A percentile compares a stretch with the other conserved stretches of the same genome.
phyloP scores from a whole-genome alignment of 2,113 vertebrate species.

The Okapia johnstoni region DNA sequence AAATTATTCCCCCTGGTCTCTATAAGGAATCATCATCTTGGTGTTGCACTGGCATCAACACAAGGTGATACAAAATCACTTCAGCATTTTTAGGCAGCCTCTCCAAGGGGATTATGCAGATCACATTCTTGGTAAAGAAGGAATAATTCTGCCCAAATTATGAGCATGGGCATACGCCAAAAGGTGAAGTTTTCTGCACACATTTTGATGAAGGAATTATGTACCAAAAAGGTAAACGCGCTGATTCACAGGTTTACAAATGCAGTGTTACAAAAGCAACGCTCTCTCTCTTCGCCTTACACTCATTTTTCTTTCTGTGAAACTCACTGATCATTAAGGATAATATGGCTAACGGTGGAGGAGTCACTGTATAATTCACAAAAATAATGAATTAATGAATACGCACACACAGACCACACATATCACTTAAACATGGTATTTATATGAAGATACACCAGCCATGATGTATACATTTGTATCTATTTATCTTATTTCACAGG shows the following conservation, averaged over 20 bases:
- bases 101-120: neutral
- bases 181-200: neutral
- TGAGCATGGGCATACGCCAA: neutral
- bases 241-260: neutral
- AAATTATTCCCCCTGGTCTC: neutral
- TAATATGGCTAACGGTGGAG: neutral
- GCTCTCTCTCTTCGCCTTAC: neutral
- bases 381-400: neutral
- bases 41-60: neutral
- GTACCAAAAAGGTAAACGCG: neutral
- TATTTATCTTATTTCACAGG: neutral
- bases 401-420: neutral
- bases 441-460: neutral
- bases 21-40: neutral
- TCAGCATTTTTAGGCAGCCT: neutral
- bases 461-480: neutral
- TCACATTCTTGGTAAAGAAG: neutral
- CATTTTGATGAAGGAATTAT: neutral
- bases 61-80: neutral
- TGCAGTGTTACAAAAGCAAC: neutral
- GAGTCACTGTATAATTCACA: neutral
- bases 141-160: neutral
- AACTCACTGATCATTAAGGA: neutral
- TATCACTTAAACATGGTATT: neutral
- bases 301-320: neutral